phyloP scores from a whole-genome alignment of 2,888 invertebrate genomes.

The Xestobium rufovillosum region DNA sequence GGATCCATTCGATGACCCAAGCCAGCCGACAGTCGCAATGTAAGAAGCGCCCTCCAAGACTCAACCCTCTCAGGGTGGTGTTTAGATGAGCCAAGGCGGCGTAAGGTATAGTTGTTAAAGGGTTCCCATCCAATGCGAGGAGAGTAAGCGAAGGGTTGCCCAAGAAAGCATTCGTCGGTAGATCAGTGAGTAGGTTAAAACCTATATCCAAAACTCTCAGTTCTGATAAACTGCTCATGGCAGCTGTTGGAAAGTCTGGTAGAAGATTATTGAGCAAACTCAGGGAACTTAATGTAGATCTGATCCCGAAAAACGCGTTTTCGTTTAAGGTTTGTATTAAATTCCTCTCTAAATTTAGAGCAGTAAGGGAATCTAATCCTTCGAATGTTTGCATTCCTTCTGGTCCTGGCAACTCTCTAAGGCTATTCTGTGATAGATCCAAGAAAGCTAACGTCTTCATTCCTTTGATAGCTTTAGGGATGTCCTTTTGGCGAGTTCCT shows the following conservation, averaged over 20 bases:
- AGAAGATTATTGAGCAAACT: slow-evolving; percentile 84
- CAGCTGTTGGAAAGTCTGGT: slow-evolving; percentile 77
- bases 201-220: slow-evolving; percentile 85
- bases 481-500: slow-evolving; percentile 70
- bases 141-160: slow-evolving; percentile 80
- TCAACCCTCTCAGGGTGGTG: slow-evolving; percentile 74
- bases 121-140: slow-evolving; percentile 85
- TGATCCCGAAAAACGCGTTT: slow-evolving; percentile 72
- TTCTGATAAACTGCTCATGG: slow-evolving; percentile 69
- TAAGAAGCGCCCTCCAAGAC: slow-evolving; percentile 79
- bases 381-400: slow-evolving; percentile 60
- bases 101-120: slow-evolving; percentile 74
- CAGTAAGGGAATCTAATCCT: slow-evolving; percentile 73
- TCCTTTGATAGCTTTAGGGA: slow-evolving; percentile 73
- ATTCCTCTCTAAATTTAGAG: slow-evolving; percentile 82
- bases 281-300: slow-evolving; percentile 75
- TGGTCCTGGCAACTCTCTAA: slow-evolving; percentile 69
- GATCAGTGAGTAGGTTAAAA: slow-evolving; percentile 77
- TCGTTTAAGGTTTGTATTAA: slow-evolving; percentile 69
- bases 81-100: slow-evolving; percentile 72
- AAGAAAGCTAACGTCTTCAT: slow-evolving; percentile 76
- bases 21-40: slow-evolving; percentile 81
- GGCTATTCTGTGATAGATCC: slow-evolving; percentile 82
- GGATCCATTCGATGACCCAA: slow-evolving; percentile 89
- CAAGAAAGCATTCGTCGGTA: slow-evolving; percentile 72